Percentiles rank a stretch among this genome's conserved stretches.
Evolutionary conservation across 2,797 vertebrate genomes (phyloP).

Genomic region (Gadopsis marmoratus): DNA sequence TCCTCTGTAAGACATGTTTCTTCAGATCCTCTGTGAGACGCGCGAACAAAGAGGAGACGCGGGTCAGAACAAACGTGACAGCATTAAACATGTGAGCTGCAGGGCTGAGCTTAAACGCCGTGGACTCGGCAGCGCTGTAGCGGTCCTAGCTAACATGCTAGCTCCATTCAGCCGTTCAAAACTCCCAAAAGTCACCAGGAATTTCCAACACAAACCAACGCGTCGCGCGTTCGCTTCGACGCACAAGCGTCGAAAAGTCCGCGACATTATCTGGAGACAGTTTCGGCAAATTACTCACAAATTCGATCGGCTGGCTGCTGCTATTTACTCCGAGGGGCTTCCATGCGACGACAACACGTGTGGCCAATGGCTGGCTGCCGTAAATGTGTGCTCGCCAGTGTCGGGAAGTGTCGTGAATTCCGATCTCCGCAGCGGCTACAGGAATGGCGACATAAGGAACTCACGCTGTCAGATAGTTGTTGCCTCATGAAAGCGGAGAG

Average conservation of each 20-base stretch:
- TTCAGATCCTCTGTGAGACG: background rate
- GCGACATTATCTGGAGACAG: accelerated
- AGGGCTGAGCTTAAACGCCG: background rate
- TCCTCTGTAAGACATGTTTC: conserved; percentile 89
- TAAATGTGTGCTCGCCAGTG: conserved; percentile 6
- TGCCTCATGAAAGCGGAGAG: accelerated
- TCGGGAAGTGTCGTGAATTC: conserved; percentile 59
- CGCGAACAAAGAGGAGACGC: background rate
- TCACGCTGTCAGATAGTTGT: accelerated
- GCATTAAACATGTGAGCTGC: background rate
- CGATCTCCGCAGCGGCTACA: accelerated
- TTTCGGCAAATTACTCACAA: conserved; percentile 28
- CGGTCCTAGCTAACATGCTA: conserved; percentile 52
- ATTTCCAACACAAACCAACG: background rate
- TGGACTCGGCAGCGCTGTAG: background rate
- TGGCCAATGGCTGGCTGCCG: conserved; percentile 35
- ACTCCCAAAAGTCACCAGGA: accelerated
- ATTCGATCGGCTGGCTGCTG: background rate
- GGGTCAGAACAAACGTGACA: background rate
- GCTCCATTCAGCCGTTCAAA: background rate
- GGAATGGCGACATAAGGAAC: background rate
- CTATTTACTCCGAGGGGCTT: background rate
- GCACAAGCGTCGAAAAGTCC: accelerated
- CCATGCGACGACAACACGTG: conserved; percentile 74
- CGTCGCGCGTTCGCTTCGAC: accelerated